Base-by-base conservation (phyloP, 1,140 invertebrate species). In the Odontomachus brunneus region DNA sequence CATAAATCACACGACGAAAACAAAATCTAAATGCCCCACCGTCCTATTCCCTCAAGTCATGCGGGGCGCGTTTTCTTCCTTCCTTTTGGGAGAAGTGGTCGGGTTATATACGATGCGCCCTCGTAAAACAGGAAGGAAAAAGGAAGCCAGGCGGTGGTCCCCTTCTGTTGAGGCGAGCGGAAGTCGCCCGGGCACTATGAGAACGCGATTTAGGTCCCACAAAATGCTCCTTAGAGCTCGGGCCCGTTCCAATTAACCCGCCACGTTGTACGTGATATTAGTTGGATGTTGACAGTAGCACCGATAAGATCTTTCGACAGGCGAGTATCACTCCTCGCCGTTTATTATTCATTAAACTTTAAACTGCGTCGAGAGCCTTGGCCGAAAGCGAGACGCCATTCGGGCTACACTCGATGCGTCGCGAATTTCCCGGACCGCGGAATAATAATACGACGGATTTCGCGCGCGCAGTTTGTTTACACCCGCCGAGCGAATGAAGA, bases 221-320 rank as follows among this genome's bases (percentile, higher is more conserved):
- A 91, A 91, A 91, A 90, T 90, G 81, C 84, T 89, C 85, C 90
- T 91, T 87, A 89, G 86, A 90, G 84, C 82, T 69, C 62, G 66
- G 75, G 78, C 72, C 86, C 59, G 86, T 92, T 92, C 87, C 92
- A 92, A 93, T 93, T 93, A 93, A 93, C 87, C 89, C 85, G 88
- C 88, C 89, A 93, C 91, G 92, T 93, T 93, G 91, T 92, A 92
- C 91, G 90, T 57, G 92, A 92, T 93, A 93, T 93, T 93, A 93
- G 92, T 91, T 92, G 90, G 92, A 88, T 93, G 92, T 93, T 93
- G 92, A 93, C 92, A 92, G 90, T 93, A 86, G 88, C 84, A 72
- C 88, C 87, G 92, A 93, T 93, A 93, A 89, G 84, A 93, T 93
- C 92, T 93, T 78, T 88, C 83, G 82, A 84, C 85, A 88, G 89